Percentiles rank a stretch among this genome's conserved stretches.
phyloP scores from a whole-genome alignment of 2,888 invertebrate genomes.

The Catocala sponsa region DNA sequence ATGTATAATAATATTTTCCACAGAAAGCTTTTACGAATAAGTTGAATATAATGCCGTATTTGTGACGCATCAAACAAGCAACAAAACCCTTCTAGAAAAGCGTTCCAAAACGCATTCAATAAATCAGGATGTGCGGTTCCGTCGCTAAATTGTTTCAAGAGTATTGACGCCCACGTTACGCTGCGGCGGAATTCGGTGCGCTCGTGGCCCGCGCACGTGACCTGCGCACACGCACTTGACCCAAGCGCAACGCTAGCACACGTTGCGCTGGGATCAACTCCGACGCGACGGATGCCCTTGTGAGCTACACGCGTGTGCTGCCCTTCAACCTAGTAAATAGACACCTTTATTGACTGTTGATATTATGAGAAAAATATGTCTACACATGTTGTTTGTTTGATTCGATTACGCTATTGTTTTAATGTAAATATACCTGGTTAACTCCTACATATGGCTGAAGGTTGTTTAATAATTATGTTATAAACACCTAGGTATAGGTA shows the following conservation, averaged over 20 bases:
- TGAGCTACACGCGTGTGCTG: slow-evolving; percentile 17
- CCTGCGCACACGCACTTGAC: slow-evolving; percentile 44
- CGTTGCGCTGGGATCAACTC: too few relatives aligned
- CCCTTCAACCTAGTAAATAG: slow-evolving; percentile 23
- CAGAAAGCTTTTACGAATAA: too few relatives aligned
- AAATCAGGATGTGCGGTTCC: slow-evolving; percentile 10
- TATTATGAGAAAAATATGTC: too few relatives aligned
- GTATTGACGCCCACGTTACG: slow-evolving; percentile 32
- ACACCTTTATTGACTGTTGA: background rate
- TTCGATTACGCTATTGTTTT: slow-evolving; percentile 15
- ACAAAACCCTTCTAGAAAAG: background rate
- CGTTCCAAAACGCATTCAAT: background rate
- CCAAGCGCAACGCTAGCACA: slow-evolving; percentile 28
- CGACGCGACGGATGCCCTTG: slow-evolving; percentile 31
- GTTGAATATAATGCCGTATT: too few relatives aligned
- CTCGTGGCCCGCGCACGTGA: slow-evolving; percentile 38
- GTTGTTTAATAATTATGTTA: too few relatives aligned
- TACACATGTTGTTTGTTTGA: too few relatives aligned
- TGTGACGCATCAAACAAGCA: too few relatives aligned
- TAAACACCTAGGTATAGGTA: too few relatives aligned
- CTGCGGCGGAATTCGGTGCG: slow-evolving; percentile 17
- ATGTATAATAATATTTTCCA: too few relatives aligned
- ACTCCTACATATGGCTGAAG: too few relatives aligned
- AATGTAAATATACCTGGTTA: background rate
- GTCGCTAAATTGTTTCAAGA: slow-evolving; percentile 34